Conservation (phyloP, 2,888 invertebrate species). For the Galeruca laticollis region DNA sequence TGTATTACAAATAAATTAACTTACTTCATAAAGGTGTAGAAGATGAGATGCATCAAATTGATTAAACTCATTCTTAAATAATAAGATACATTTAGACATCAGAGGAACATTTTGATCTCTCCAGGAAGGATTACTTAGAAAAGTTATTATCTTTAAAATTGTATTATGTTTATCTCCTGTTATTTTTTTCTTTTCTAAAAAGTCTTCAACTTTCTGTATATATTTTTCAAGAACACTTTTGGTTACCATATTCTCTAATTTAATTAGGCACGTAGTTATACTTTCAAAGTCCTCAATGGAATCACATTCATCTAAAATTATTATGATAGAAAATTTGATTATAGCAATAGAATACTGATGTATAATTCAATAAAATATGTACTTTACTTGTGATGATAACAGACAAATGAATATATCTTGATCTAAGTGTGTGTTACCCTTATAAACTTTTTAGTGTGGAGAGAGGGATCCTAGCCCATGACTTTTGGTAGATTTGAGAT, state of each 20-base stretch:
- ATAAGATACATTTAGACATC: conserved; percentile 63
- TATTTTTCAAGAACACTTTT: conserved; percentile 62
- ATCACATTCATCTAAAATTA: conserved; percentile 60
- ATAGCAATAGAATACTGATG: neutral
- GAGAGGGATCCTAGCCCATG: too few species aligned
- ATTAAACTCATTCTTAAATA: conserved; percentile 62
- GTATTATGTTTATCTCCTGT: conserved; percentile 52
- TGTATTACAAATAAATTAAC: too few species aligned
- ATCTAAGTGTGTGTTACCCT: too few species aligned
- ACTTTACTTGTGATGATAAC: too few species aligned
- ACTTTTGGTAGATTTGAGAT: too few species aligned
- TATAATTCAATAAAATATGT: neutral
- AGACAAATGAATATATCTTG: too few species aligned
- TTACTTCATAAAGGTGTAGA: conserved; percentile 63
- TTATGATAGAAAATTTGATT: neutral
- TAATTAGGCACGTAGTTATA: conserved; percentile 67
- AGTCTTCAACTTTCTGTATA: conserved; percentile 59
- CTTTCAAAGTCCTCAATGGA: conserved; percentile 65
- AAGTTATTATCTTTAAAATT: conserved; percentile 61
- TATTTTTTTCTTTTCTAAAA: conserved; percentile 60
- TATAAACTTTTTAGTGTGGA: too few species aligned
- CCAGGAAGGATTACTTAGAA: conserved; percentile 69
- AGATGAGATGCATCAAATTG: conserved; percentile 65
- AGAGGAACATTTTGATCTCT: conserved; percentile 61
- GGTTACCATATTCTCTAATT: conserved; percentile 64